A percentile compares a stretch with the other conserved stretches of the same genome.
Evolutionary conservation across 2,113 vertebrate species (phyloP).

Genomic region (Pseudorhombus dupliciocellatus): DNA sequence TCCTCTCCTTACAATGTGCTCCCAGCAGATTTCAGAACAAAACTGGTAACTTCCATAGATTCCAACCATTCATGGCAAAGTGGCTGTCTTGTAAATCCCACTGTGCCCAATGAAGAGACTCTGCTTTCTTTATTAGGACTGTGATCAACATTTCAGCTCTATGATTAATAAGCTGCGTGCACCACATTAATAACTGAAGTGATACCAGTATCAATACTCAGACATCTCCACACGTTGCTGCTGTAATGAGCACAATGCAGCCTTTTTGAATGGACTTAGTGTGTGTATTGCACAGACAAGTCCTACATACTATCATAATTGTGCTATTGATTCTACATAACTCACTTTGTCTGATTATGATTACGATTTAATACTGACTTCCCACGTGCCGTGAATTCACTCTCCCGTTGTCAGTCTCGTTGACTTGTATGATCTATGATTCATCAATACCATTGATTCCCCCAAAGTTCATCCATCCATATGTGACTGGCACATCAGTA

Average conservation of each 20-base stretch:
- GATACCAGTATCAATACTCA: constrained; percentile 10
- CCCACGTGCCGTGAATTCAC: constrained; percentile 86
- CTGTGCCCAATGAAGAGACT: neutral
- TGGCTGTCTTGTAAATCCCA: constrained; percentile 9
- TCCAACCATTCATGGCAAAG: constrained; percentile 33
- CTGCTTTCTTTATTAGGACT: constrained; percentile 1
- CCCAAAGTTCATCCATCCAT: constrained; percentile 90
- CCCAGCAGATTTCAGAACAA: constrained; percentile 56
- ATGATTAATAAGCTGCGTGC: constrained; percentile 18
- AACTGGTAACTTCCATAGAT: constrained; percentile 35
- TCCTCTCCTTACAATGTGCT: constrained; percentile 47
- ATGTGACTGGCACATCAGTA: constrained; percentile 87
- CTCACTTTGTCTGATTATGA: constrained; percentile 92
- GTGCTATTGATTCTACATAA: constrained; percentile 93
- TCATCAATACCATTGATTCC: constrained; percentile 88
- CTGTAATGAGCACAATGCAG: constrained; percentile 67
- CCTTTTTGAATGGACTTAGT: constrained; percentile 58
- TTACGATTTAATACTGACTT: constrained; percentile 91
- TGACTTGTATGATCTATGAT: constrained; percentile 87
- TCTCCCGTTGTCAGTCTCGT: constrained; percentile 87
- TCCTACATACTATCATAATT: constrained; percentile 86
- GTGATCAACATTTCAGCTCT: constrained; percentile 16
- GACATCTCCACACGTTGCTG: constrained; percentile 21
- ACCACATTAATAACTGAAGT: constrained; percentile 21
- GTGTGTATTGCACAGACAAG: constrained; percentile 60